phyloP scores from a whole-genome alignment of 2,113 vertebrate genomes.

The Tringa solitaria region DNA sequence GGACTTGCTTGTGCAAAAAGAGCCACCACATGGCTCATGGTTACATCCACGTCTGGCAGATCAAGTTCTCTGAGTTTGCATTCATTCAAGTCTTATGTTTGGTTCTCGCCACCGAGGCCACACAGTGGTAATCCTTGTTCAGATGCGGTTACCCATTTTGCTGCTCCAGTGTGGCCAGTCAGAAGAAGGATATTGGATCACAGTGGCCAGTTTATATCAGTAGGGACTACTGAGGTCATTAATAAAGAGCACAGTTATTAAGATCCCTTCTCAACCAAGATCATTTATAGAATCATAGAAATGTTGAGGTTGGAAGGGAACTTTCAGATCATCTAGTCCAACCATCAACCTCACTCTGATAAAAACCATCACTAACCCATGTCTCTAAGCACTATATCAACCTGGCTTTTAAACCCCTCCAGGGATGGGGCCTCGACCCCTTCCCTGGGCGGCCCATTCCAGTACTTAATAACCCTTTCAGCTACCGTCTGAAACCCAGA shows the following conservation, averaged over 20 bases:
- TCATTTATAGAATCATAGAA: too few species aligned
- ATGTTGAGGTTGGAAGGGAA: too few species aligned
- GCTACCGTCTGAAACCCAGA: not conserved
- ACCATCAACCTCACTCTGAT: too few species aligned
- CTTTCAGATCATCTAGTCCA: too few species aligned
- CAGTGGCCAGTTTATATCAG: not conserved
- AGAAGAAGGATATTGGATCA: not conserved
- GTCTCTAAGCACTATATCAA: too few species aligned
- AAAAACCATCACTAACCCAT: too few species aligned
- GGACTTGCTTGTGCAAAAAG: not conserved
- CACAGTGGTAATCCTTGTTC: not conserved
- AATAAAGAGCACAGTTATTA: not conserved
- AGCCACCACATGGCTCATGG: not conserved
- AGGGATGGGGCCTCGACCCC: too few species aligned
- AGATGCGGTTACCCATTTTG: not conserved
- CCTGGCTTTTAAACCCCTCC: too few species aligned
- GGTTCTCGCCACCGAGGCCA: accelerated
- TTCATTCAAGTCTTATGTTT: not conserved
- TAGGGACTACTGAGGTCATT: not conserved
- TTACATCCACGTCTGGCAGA: not conserved
- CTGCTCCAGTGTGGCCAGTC: not conserved
- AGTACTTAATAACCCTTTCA: too few species aligned
- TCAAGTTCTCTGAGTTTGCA: not conserved
- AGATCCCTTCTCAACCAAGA: not conserved
- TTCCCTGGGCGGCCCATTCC: too few species aligned